phyloP scores from a whole-genome alignment of 2,113 vertebrate species.

The Zosterops japonicus region DNA sequence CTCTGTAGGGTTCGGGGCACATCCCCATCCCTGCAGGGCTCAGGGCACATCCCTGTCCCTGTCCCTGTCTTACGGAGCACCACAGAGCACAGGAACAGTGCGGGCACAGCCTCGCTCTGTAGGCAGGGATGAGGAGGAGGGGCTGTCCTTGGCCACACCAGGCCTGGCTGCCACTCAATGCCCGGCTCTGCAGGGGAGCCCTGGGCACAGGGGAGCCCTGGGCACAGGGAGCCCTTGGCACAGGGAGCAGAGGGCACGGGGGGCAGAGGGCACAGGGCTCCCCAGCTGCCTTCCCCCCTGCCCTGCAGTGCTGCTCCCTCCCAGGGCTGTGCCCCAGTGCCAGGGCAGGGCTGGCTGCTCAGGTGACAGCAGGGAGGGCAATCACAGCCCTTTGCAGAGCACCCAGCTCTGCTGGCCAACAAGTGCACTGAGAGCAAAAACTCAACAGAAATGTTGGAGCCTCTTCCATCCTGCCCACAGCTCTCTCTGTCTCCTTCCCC shows the following conservation, averaged over 20 bases:
- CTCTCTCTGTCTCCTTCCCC: background rate
- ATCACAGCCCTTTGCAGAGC: background rate
- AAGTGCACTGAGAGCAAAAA: background rate
- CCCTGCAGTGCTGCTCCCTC: background rate
- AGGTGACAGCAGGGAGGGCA: background rate
- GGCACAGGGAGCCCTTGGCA: background rate
- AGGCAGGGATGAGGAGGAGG: background rate
- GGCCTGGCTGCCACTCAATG: background rate
- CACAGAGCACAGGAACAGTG: accelerated
- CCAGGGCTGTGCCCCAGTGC: background rate
- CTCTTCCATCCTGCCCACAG: background rate
- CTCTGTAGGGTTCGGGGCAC: background rate
- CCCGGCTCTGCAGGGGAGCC: too few species aligned
- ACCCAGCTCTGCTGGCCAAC: background rate
- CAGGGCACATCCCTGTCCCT: background rate
- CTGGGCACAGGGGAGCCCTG: too few species aligned
- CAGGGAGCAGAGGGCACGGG: background rate
- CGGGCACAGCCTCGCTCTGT: background rate
- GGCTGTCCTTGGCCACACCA: background rate
- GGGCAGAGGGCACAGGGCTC: background rate
- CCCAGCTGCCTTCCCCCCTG: background rate
- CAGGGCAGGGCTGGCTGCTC: background rate
- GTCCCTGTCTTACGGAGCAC: background rate
- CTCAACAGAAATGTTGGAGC: background rate
- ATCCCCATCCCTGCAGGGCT: background rate